A percentile compares a stretch with the other conserved stretches of the same genome.
phyloP scores from a whole-genome alignment of 2,888 invertebrate genomes.

The Lymantria monacha region DNA sequence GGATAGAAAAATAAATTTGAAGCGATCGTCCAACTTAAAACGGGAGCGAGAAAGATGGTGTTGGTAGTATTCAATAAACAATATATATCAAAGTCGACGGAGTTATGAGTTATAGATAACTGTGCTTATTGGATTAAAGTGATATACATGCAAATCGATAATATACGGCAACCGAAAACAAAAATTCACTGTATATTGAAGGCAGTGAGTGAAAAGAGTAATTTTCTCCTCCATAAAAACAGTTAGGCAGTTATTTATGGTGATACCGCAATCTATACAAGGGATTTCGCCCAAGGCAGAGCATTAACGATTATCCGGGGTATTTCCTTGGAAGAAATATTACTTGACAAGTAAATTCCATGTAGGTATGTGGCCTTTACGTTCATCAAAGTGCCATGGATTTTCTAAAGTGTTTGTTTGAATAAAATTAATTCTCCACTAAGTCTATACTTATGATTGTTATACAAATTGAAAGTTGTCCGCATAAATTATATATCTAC shows the following conservation, averaged over 20 bases:
- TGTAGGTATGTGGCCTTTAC: conserved; percentile 59
- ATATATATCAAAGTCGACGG: too few species aligned
- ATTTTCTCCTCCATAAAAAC: conserved; percentile 78
- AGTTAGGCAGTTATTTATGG: conserved; percentile 79
- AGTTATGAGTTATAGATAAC: too few species aligned
- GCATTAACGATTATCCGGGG: conserved; percentile 77
- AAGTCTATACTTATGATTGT: conserved; percentile 1
- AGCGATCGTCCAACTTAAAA: too few species aligned
- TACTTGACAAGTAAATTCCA: conserved; percentile 73
- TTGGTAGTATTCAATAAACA: too few species aligned
- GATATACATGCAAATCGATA: conserved; percentile 22
- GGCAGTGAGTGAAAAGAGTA: conserved; percentile 72
- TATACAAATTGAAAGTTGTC: too few species aligned
- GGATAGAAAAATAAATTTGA: too few species aligned
- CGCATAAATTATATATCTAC: too few species aligned
- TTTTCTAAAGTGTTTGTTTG: conserved; percentile 28
- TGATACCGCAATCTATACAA: conserved; percentile 79
- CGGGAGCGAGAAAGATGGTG: too few species aligned
- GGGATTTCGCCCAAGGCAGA: conserved; percentile 71
- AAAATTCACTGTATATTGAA: conserved; percentile 64
- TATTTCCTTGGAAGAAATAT: conserved; percentile 71
- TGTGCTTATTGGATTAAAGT: too few species aligned
- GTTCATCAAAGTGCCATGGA: conserved; percentile 44
- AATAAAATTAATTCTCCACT: conserved; percentile 19
- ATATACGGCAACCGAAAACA: conserved; percentile 54